Conservation (phyloP, 2,797 vertebrate species). For the Lutjanus campechanus region DNA sequence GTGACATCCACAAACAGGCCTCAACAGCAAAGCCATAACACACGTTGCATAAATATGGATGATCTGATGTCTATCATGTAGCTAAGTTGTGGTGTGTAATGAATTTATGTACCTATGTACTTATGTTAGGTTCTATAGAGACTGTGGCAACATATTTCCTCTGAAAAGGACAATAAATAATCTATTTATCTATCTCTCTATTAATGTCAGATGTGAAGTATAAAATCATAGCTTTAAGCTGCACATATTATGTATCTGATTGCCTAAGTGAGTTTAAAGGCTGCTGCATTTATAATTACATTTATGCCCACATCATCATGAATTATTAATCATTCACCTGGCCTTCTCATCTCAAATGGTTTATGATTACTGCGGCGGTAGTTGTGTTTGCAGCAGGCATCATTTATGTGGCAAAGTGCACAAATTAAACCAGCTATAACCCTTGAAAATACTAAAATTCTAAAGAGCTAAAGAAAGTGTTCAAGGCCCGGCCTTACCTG, state of each 20-base stretch:
- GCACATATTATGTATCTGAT: neutral
- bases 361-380: neutral
- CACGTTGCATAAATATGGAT: too few species aligned
- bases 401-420: neutral
- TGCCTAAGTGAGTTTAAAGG: neutral
- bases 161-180: too few species aligned
- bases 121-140: too few species aligned
- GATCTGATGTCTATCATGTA: too few species aligned
- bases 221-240: neutral
- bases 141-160: too few species aligned
- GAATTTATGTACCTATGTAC: too few species aligned
- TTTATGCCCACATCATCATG: conserved; percentile 19
- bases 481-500: conserved; percentile 85
- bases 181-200: too few species aligned
- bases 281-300: conserved; percentile 19
- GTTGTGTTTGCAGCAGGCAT: neutral
- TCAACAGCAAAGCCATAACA: too few species aligned
- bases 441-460: neutral
- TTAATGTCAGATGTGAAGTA: neutral
- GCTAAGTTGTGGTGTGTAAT: too few species aligned
- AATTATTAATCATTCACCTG: conserved; percentile 43
- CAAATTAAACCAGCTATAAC: neutral
- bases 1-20: too few species aligned
- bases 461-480: neutral
- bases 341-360: conserved; percentile 1